Evolutionary conservation across 2,888 invertebrate species (phyloP).

Genomic region (Caenorhabditis japonica): DNA sequence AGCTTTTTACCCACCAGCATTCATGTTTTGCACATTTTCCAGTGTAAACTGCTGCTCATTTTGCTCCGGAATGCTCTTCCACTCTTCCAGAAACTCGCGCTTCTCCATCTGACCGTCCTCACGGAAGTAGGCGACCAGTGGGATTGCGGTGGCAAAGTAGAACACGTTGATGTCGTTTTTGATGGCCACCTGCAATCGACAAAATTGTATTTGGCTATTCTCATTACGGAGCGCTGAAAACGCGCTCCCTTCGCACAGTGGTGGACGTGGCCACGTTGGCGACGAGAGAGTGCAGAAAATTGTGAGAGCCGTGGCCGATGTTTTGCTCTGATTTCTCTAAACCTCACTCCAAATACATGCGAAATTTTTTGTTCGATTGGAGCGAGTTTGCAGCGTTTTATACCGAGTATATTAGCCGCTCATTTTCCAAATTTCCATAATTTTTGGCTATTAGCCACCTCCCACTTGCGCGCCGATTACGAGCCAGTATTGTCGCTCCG

Average conservation of each 20-base stretch:
- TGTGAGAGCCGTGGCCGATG: too few species aligned
- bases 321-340: too few species aligned
- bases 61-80: slow-evolving; percentile 98
- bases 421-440: background rate
- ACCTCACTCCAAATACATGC: too few species aligned
- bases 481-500: too few species aligned
- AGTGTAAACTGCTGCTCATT: slow-evolving; percentile 96
- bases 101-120: slow-evolving; percentile 98
- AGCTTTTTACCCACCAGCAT: slow-evolving; percentile 67
- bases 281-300: too few species aligned
- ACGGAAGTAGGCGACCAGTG: slow-evolving; percentile 91
- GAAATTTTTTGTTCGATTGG: too few species aligned
- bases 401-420: too few species aligned
- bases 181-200: slow-evolving; percentile 89
- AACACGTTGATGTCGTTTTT: slow-evolving; percentile 99
- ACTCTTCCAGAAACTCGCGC: slow-evolving; percentile 93
- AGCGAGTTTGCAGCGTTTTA: too few species aligned
- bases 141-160: slow-evolving; percentile 94
- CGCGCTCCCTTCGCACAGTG: too few species aligned
- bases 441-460: background rate
- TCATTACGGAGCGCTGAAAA: too few species aligned
- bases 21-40: slow-evolving; percentile 81
- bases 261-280: too few species aligned
- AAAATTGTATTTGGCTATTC: background rate
- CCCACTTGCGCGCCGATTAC: too few species aligned